Base-by-base conservation (phyloP, 2,888 invertebrate genomes). In the Abrostola tripartita region DNA sequence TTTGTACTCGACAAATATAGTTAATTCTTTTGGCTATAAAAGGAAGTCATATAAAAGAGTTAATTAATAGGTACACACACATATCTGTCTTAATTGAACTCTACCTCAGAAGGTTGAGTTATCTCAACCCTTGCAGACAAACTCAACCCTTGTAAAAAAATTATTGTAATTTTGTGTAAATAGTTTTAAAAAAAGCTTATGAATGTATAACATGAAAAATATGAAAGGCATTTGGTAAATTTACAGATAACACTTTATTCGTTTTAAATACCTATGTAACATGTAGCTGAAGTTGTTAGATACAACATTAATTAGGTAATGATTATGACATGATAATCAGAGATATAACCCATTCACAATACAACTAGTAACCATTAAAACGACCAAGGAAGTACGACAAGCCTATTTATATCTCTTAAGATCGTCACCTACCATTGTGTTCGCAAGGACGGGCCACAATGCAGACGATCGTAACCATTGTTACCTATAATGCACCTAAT, bases 401-500 rank as follows among this genome's bases (percentile, higher is more conserved):
- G 55, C 64, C 71, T 73, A 76, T 74, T 76, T 74, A 68, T 73
- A 71, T 71, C 67, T 63, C 65, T 64, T 79, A 76, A 80, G 79
- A 82, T 78, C 74, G 75, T 81, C 86, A 81, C 83, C 81, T 82
- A 62, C 81, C 62, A 84, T 83, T 85, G 85, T 85, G 72, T 63
- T 69, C 74, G 54, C 78, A 82, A 82, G 76, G 81, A 74, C 79
- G 65, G 64, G 51, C 61, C 75, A 83, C 83, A 82, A 79, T 81
- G 76, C 82, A 78, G 68, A 62, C 73, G 76, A 76, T 74, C 76
- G 78, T 83, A 83, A 83, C 71, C 68, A 82, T 79, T 81, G 82
- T 79, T 71, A 61, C 58, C 53, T 24, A 53, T 81, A 79, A 82
- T 81, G 77, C 76, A 67, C 66, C 65, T 86, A 86, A 86, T 85